Base-by-base conservation (phyloP, 2,113 vertebrate genomes). In the Struthio camelus region DNA sequence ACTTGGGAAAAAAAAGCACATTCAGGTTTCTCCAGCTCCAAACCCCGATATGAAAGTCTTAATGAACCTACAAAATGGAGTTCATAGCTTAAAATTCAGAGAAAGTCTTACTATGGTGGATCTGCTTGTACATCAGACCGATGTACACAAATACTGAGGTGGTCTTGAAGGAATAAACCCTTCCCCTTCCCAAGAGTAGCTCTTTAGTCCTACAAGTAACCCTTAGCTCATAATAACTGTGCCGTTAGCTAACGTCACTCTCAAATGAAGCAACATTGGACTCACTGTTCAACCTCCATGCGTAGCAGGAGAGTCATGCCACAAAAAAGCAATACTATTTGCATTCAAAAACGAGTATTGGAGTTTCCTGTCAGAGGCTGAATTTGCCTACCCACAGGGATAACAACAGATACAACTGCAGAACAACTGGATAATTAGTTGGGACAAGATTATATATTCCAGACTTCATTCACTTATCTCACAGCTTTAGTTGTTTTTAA, bases 401-500 rank as follows among this genome's bases (percentile, higher is more conserved):
- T 34, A 85, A 94, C 72, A 79, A 36, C 89, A 95, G 80, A 92
- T 58, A 6, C 65, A 81, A 76, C n/a, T n/a, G 87, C 73, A 94
- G 95, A 95, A 93, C 93, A 94, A 80, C 70, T 2, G 7, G 91
- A 87, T 94, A 71, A 94, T 89, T 73, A 89, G 73, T 48, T 89
- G 87, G 70, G 32, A 92, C 32, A 53, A 78, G 80, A 70, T 89
- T 91, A 73, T 11, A 85, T n/a, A 58, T 58, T 83, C 83, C 93
- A 89, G 84, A 90, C 85, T 94, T 84, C 78, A 94, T 95, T 94
- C 64, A 76, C 48, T 88, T 93, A 94, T 79, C 86, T 91, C 87
- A 54, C 73, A 72, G 90, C 67, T 89, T 79, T 54, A 93, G 34
- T 53, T 2, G 3, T 6, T 85, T 83, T 94, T 92, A 95, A 80